Conservation (phyloP, 2,797 vertebrate species). For the Melanotaenia nigrans region DNA sequence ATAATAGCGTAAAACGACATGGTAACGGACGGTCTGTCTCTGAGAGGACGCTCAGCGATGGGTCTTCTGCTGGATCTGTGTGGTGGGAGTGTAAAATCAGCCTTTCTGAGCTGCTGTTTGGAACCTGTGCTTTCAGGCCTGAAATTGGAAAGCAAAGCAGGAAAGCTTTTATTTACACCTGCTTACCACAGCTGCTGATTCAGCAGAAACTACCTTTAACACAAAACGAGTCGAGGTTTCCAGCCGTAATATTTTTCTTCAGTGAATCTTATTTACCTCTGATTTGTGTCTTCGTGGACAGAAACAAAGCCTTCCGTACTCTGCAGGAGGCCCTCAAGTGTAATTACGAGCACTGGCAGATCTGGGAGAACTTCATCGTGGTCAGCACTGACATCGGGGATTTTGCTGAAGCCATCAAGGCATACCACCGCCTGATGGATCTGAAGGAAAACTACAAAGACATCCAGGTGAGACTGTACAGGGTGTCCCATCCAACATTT, state of each 20-base stretch:
- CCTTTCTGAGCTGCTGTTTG: conserved; percentile 36
- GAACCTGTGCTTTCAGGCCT: conserved; percentile 68
- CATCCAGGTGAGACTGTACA: conserved; percentile 82
- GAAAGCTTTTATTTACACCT: conserved; percentile 67
- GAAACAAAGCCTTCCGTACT: conserved; percentile 91
- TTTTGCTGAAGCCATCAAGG: conserved; percentile 92
- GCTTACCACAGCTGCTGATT: conserved; percentile 54
- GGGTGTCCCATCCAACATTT: too few relatives aligned
- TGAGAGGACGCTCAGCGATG: background rate
- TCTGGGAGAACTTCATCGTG: conserved; percentile 96
- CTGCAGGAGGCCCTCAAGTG: conserved; percentile 96
- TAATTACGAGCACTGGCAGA: conserved; percentile 98
- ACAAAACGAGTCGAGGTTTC: background rate
- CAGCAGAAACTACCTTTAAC: conserved; percentile 30
- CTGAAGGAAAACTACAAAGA: conserved; percentile 93
- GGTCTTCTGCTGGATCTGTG: background rate
- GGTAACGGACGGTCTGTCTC: background rate
- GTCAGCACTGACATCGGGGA: conserved; percentile 92
- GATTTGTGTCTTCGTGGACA: conserved; percentile 47
- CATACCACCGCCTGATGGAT: conserved; percentile 96
- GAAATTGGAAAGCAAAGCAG: conserved; percentile 69
- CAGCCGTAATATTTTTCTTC: background rate
- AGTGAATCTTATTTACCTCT: background rate
- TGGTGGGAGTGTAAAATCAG: background rate
- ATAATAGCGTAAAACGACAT: background rate